Conservation (phyloP, 2,888 invertebrate genomes). For the Plagodis pulveraria region DNA sequence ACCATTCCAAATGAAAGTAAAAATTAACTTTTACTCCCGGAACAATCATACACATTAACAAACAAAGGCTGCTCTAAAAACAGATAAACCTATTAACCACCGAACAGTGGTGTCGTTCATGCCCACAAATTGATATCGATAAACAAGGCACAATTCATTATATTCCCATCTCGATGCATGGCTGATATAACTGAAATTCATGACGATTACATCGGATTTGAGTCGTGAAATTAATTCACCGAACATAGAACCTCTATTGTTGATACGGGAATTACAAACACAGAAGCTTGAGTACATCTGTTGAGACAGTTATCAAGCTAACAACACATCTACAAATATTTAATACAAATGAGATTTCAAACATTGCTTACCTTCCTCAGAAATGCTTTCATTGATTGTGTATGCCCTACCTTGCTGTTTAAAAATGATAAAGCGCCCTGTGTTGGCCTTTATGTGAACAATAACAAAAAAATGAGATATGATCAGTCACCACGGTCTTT, state of each 20-base stretch:
- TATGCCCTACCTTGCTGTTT: background rate
- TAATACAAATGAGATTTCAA: background rate
- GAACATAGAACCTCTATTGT: slow-evolving; percentile 47
- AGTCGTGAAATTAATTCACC: slow-evolving; percentile 56
- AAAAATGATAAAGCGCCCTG: too few relatives aligned
- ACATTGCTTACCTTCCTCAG: background rate
- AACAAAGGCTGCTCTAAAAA: slow-evolving; percentile 4
- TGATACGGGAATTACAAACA: slow-evolving; percentile 50
- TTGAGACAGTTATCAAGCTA: background rate
- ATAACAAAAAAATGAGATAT: too few relatives aligned
- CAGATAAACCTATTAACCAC: background rate
- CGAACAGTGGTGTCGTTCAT: slow-evolving; percentile 7
- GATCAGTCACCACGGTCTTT: too few relatives aligned
- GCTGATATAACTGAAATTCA: slow-evolving; percentile 43
- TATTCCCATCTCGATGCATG: slow-evolving; percentile 16
- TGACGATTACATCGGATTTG: slow-evolving; percentile 41
- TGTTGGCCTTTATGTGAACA: too few relatives aligned
- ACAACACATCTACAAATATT: background rate
- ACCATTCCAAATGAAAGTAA: too few relatives aligned
- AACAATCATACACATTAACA: background rate
- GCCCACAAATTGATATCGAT: slow-evolving; percentile 15
- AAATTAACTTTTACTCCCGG: too few relatives aligned
- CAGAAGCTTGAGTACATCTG: slow-evolving; percentile 5
- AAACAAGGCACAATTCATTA: slow-evolving; percentile 17
- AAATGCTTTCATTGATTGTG: background rate